Conservation (phyloP, 2,113 vertebrate genomes). For the Oreochromis aureus region DNA sequence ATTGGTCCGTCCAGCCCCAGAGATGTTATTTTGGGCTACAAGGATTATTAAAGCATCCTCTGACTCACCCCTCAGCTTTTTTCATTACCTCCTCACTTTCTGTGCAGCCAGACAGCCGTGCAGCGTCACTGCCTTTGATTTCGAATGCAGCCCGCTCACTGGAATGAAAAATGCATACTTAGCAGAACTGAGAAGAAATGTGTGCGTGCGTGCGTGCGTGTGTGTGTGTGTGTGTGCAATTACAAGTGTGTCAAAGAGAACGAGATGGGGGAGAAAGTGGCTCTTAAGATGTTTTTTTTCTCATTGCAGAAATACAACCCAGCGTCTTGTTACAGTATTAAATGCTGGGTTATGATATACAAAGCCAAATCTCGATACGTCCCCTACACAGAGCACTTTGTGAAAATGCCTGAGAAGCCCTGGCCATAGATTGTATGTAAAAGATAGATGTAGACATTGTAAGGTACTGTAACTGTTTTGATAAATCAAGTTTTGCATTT, state of each 20-base stretch:
- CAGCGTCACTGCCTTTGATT: constrained; percentile 60
- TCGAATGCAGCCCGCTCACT: constrained; percentile 55
- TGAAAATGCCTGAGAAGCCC: constrained; percentile 17
- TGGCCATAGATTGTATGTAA: neutral
- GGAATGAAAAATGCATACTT: constrained; percentile 70
- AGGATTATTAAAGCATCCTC: constrained; percentile 61
- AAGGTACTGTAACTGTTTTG: neutral
- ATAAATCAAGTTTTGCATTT: neutral
- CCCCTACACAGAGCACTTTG: neutral
- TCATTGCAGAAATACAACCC: constrained; percentile 1
- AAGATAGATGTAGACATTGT: neutral
- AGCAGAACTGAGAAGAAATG: constrained; percentile 56
- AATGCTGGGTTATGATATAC: constrained; percentile 20
- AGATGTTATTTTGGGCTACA: constrained; percentile 57
- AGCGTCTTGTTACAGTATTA: constrained; percentile 1
- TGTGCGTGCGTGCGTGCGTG: neutral
- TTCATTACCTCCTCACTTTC: constrained; percentile 55
- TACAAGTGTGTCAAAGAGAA: neutral
- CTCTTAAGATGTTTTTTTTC: neutral
- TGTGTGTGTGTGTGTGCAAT: neutral
- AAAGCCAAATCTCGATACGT: neutral
- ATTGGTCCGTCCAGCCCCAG: neutral
- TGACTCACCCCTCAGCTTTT: constrained; percentile 61
- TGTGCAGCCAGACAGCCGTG: constrained; percentile 45
- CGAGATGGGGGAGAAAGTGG: neutral